A percentile compares a stretch with the other conserved stretches of the same genome.
These are phyloP conservation scores for Poliocrania exsul DNA, from an alignment of 2,797 vertebrate species.

Conservation along the genomic window DNA sequence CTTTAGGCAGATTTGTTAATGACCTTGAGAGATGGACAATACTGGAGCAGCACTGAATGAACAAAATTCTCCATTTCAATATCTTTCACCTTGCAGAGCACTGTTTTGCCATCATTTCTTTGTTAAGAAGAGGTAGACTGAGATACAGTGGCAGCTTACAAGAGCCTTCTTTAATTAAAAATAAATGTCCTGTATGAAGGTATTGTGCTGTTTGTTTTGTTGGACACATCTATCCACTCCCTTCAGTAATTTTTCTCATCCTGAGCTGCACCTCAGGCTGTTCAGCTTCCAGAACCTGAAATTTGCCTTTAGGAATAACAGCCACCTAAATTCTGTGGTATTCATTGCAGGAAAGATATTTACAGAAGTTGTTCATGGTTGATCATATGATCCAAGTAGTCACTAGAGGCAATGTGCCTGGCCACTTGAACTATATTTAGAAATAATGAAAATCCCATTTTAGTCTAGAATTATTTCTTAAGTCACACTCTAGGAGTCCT, in stretches of 20 bases:
- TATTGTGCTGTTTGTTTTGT: neutral
- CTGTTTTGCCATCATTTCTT: neutral
- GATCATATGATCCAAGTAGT: neutral
- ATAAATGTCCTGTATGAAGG: neutral
- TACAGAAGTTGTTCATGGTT: neutral
- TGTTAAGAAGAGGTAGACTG: neutral
- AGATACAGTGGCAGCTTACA: neutral
- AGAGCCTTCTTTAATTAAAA: neutral
- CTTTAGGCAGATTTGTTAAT: neutral
- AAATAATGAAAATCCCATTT: neutral
- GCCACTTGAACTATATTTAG: neutral
- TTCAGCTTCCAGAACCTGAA: neutral
- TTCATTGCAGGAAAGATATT: neutral
- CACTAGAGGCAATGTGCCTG: neutral
- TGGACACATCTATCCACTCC: neutral
- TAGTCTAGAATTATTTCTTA: neutral
- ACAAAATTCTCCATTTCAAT: neutral
- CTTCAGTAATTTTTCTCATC: neutral
- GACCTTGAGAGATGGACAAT: neutral
- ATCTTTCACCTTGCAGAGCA: neutral
- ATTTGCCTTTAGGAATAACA: neutral
- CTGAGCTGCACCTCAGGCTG: neutral
- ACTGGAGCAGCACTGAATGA: neutral
- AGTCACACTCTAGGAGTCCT: neutral
- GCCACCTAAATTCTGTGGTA: neutral